Evolutionary conservation across 2,113 vertebrate species (phyloP).

Genomic region (Peromyscus maniculatus): DNA sequence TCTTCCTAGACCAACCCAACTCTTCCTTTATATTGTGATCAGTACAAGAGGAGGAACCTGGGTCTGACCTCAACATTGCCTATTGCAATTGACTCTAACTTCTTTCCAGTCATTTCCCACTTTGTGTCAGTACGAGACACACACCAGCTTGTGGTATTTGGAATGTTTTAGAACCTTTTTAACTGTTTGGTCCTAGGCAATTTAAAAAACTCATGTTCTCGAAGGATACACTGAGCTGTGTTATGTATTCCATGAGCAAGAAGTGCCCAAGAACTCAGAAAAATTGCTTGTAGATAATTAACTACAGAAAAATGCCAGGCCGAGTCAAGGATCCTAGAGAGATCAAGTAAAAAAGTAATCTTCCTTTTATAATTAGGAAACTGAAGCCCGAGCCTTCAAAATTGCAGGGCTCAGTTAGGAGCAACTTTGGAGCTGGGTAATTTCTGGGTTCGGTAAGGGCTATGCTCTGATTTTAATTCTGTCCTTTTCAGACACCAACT

Average conservation of each 20-base stretch:
- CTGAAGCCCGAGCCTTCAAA: background rate
- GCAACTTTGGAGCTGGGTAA: background rate
- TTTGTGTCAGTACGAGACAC: background rate
- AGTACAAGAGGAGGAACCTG: background rate
- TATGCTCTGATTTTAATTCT: background rate
- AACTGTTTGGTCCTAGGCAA: conserved; percentile 32
- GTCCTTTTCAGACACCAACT: background rate
- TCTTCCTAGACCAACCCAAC: background rate
- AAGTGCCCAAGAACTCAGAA: background rate
- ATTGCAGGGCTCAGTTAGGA: background rate
- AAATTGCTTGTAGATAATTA: background rate
- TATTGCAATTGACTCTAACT: background rate
- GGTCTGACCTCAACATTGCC: background rate
- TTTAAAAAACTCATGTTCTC: conserved; percentile 36
- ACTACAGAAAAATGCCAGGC: background rate
- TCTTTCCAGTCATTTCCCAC: background rate
- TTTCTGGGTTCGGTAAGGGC: background rate
- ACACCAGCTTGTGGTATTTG: background rate
- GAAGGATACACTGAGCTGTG: background rate
- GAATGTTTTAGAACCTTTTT: background rate
- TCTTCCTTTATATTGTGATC: background rate
- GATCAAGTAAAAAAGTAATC: background rate
- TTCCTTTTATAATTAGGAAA: conserved; percentile 22
- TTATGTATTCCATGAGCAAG: background rate
- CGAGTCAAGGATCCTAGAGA: background rate